Percentiles rank a stretch among this genome's conserved stretches.
Evolutionary conservation across 2,113 vertebrate species (phyloP).

Genomic region (Ammodramus savannarum): DNA sequence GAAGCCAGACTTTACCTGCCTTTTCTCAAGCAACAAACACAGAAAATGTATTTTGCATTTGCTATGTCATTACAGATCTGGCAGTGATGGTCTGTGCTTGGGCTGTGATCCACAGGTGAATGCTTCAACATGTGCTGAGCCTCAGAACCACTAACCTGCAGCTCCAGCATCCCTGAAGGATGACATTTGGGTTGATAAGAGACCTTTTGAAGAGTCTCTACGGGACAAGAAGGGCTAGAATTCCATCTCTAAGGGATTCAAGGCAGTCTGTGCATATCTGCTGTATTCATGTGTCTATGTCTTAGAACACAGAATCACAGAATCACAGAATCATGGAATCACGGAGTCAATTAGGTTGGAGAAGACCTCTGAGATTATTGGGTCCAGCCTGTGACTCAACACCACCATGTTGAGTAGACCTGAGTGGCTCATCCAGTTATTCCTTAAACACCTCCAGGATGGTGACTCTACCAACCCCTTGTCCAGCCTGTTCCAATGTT

Average conservation of each 20-base stretch:
- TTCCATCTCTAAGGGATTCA: not conserved
- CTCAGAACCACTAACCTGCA: not conserved
- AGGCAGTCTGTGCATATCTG: not conserved
- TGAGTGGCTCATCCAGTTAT: not conserved
- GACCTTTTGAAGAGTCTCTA: not conserved
- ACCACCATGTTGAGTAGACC: not conserved
- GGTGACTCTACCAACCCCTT: not conserved
- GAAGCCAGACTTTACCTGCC: not conserved
- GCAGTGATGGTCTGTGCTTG: not conserved
- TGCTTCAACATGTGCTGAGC: not conserved
- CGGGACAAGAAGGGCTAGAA: not conserved
- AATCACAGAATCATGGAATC: not conserved
- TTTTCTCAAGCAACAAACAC: not conserved
- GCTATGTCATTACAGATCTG: not conserved
- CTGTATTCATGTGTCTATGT: no score
- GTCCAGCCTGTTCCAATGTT: not conserved
- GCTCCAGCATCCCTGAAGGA: no score
- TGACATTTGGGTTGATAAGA: not conserved
- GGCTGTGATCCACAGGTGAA: not conserved
- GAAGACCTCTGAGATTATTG: not conserved
- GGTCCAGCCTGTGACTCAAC: not conserved
- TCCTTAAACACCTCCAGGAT: not conserved
- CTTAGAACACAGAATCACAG: not conserved
- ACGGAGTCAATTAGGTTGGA: not conserved
- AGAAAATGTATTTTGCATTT: not conserved